Evolutionary conservation across 30 jellyfish, hydroid and myxozoan genomes (phyloP), one percentile per base, ranked within the genome.

Genomic region (Pelagia noctiluca): DNA sequence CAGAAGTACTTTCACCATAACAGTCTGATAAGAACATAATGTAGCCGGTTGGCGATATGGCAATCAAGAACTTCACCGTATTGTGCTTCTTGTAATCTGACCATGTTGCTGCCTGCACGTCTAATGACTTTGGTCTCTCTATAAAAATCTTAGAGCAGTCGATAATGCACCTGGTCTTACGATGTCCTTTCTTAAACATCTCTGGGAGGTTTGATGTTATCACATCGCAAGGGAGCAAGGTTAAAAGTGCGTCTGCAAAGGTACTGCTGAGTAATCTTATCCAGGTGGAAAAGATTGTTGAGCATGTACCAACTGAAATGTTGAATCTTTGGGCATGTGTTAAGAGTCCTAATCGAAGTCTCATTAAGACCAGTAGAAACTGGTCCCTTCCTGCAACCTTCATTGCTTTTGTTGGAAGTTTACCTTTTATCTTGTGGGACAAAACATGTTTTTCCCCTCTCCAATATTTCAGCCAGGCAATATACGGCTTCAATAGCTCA

Each of bases 1-100:
- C 92, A 21, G 88, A 19, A 1, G 92, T 54, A 48, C 92, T 34
- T 77, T 88, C 87, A 24, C 92, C 92, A 82, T 82, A 82, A 42
- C 92, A 82, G 36, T 49, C 87, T 23, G 87, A 82, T 50, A 70
- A 33, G 48, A 37, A 82, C 31, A 34, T 42, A 19, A 82, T 82
- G 48, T 21, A 82, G 35, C 92, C 92, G 13, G 88, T 38, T 29
- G 92, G 92, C 11, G 87, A 26, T 34, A 82, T 70, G 35, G 60
- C 89, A 38, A 82, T 63, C 38, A 82, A 66, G 50, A 82, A 63
- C 57, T 82, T 82, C 28, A 82, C n/a, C 3, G 92, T 82, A 53
- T 82, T 82, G 71, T 82, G 92, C 71, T 69, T 35, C 48, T 82
- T 82, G 65, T 68, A 82, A 35, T 82, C 87, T 10, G 92, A 82